Base-by-base conservation (phyloP, 2,113 vertebrate genomes). In the Galemys pyrenaicus region DNA sequence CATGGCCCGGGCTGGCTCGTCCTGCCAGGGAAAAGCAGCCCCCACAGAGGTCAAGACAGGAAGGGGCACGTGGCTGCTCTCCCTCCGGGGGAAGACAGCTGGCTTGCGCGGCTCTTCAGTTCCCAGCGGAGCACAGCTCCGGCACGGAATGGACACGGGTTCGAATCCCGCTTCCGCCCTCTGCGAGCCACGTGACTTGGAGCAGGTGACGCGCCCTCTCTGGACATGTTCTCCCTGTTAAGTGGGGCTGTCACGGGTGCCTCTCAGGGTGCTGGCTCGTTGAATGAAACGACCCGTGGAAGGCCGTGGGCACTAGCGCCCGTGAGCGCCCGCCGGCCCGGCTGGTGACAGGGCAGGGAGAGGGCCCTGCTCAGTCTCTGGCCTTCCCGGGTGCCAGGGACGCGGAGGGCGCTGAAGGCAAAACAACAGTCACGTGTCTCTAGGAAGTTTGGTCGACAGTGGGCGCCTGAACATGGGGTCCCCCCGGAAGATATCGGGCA, bases 31-130 rank as follows among this genome's bases (percentile, higher is more conserved):
- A 82, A 70, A 32, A 15, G 73, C 73, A 58, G 58, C 26, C 62
- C 77, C 24, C 15, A 4, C 15, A 8, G 44, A 73, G 75, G 35
- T 1, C 30, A 44, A 62, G 37, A 17, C 39, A 56, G 22, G 49
- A 56, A 22, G 10, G 26, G 9, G 2, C 12, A 26, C 0, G 0
- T 0, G 1, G 11, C 16, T 85, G 35, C 30, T 13, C 35, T 28
- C 0, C 5, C 9, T 74, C 65, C 46, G 9, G 4, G 22, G 75
- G 37, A 90, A 1, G 10, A 30, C 22, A 9, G 68, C 54, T 4
- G 41, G 30, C 0, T 28, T 10, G 19, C 13, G 62, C n/a, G 28
- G 24, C 79, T 30, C 13, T 28, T n/a, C 0, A 0, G 1, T 44
- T 46, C 10, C 44, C 9, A 12, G 74, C 32, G 19, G 7, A 37